Base-by-base conservation (phyloP, 2,797 vertebrate species). In the Molossus molossus region DNA sequence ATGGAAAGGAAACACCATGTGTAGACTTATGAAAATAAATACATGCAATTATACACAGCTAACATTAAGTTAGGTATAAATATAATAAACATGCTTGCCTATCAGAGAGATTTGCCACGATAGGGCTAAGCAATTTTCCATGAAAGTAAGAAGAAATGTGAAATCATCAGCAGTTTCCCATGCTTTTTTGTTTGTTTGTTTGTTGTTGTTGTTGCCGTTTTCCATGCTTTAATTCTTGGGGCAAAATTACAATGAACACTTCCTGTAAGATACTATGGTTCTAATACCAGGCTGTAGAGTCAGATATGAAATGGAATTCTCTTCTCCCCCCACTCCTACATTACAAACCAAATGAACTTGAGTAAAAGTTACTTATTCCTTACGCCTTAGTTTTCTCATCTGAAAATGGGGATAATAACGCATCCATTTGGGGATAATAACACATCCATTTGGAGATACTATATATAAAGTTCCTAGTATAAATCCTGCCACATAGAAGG, bases 341-440 rank as follows among this genome's bases (percentile, higher is more conserved):
- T 94, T 80, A 73, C 2, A 27, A 86, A 8, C 17, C 62, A 93
- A 93, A 83, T 91, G 27, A 90, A 29, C 29, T 83, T 70, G n/a
- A 9, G 15, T 25, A 70, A 87, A 67, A 70, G 40, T 67, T 83
- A 76, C 1, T 75, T 81, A 40, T 64, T 84, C 50, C 5, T 8
- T 75, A 88, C 87, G 23, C 9, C 21, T 87, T 57, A 45, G 73
- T 85, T 90, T 82, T 88, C 29, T 93, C 37, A 72, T 64, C 23
- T 75, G 18, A 94, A 96, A 81, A 90, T 83, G 45, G 15, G 23
- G 84, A 84, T 57, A 86, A 90, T 65, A 92, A 84, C 29, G 55
- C 48, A 87, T 87, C 57, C 64, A 84, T 27, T 55, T 29, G 81
- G 64, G 64, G 27, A 79, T 27, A 89, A 10, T 33, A 33, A 33